Evolutionary conservation across 2,888 invertebrate species (phyloP).

Genomic region (Eledona agricola): DNA sequence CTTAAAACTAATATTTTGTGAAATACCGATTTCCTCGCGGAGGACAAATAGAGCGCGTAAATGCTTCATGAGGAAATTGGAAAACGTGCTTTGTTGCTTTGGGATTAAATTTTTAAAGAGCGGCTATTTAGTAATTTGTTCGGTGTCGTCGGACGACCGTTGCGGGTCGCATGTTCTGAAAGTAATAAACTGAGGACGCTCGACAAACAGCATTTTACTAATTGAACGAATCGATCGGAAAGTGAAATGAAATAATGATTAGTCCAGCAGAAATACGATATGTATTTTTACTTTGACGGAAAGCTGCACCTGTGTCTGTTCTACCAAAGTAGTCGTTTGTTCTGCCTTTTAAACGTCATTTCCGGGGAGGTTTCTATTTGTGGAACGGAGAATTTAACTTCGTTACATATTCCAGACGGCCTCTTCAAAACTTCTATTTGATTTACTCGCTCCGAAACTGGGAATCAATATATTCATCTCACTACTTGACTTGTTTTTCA

Average conservation of each 20-base stretch:
- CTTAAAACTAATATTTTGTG: slow-evolving; percentile 15
- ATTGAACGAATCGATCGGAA: slow-evolving; percentile 29
- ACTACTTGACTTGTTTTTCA: slow-evolving; percentile 9
- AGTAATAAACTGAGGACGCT: slow-evolving; percentile 19
- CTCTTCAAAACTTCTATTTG: background rate
- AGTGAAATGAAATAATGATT: slow-evolving; percentile 30
- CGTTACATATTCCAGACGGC: slow-evolving; percentile 15
- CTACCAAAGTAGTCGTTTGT: slow-evolving; percentile 12
- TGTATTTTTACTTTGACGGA: slow-evolving; percentile 6
- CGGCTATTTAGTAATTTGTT: slow-evolving; percentile 16
- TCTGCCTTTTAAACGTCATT: slow-evolving; percentile 14
- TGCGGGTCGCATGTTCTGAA: slow-evolving; percentile 13
- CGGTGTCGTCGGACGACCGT: slow-evolving; percentile 30
- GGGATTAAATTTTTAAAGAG: too few relatives aligned
- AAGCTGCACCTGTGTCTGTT: slow-evolving; percentile 12
- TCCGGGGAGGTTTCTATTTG: slow-evolving; percentile 24
- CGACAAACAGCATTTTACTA: slow-evolving; percentile 30
- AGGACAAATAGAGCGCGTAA: slow-evolving; percentile 29
- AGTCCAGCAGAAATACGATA: slow-evolving; percentile 9
- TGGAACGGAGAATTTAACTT: slow-evolving; percentile 11
- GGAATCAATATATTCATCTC: slow-evolving; percentile 21
- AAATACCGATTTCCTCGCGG: slow-evolving; percentile 16
- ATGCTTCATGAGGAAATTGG: too few relatives aligned
- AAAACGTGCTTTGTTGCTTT: too few relatives aligned
- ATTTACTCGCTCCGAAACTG: slow-evolving; percentile 11